Conservation (phyloP, 2,888 invertebrate genomes). For the Heliconius charithonia region DNA sequence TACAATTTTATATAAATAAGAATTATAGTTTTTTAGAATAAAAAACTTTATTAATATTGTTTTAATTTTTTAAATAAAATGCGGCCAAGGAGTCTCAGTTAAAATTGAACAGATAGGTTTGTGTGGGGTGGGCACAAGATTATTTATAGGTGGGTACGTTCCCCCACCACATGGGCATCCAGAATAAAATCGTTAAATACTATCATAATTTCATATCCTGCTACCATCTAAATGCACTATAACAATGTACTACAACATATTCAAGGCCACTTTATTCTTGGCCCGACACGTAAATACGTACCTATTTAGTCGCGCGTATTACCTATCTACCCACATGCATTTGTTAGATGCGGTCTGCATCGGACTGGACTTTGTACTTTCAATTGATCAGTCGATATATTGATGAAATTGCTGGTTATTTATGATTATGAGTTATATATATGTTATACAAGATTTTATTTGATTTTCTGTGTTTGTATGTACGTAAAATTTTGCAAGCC, state of each 20-base stretch:
- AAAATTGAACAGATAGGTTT: no score
- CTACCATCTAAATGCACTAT: background rate
- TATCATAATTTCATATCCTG: background rate
- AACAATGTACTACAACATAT: background rate
- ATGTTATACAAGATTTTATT: background rate
- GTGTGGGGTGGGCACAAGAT: no score
- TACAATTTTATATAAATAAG: no score
- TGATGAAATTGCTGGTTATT: constrained; percentile 1
- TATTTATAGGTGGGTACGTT: no score
- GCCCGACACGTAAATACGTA: constrained; percentile 3
- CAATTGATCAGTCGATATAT: constrained; percentile 15
- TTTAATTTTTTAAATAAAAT: no score
- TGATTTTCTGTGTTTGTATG: no score
- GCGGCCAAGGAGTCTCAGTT: no score
- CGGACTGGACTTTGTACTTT: constrained; percentile 19
- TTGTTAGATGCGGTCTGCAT: constrained; percentile 8
- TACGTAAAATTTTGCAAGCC: no score
- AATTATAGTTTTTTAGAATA: no score
- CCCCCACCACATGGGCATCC: no score
- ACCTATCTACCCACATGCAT: constrained; percentile 2
- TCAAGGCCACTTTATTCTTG: constrained; percentile 24
- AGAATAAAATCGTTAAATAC: background rate
- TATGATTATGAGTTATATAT: background rate
- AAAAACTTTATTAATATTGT: no score
- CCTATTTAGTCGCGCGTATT: constrained; percentile 10